phyloP scores from a whole-genome alignment of 2,888 invertebrate species.

The Adineta ricciae region DNA sequence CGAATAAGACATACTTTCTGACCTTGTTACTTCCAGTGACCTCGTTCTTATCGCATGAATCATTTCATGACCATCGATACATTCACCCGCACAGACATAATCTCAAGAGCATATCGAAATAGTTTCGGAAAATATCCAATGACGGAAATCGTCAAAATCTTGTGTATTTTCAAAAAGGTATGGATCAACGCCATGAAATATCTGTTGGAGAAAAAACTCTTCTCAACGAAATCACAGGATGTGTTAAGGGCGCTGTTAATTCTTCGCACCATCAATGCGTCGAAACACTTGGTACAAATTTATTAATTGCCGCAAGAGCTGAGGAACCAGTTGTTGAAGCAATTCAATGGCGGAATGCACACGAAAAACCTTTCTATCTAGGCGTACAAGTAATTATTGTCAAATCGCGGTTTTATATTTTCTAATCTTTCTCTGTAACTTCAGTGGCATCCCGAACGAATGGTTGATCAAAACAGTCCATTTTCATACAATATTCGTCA shows the following conservation, averaged over 20 bases:
- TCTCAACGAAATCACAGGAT: background rate
- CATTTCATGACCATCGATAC: no score
- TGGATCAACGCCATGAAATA: conserved; percentile 17
- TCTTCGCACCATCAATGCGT: conserved; percentile 12
- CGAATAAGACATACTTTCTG: no score
- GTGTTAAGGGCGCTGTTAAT: conserved; percentile 11
- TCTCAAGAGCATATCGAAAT: no score
- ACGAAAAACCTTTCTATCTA: background rate
- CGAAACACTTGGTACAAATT: background rate
- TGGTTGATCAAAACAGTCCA: conserved; percentile 14
- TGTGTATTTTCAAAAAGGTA: background rate
- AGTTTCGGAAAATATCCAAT: background rate
- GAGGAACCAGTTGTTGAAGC: conserved; percentile 8
- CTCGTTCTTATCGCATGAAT: no score
- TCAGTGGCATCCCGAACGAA: conserved; percentile 20
- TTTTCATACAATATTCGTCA: conserved; percentile 17
- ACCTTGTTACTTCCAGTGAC: no score
- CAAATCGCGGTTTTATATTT: background rate
- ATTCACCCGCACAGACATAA: no score
- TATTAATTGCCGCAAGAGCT: background rate
- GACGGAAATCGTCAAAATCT: no score
- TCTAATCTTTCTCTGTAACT: background rate
- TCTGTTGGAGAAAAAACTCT: conserved; percentile 1
- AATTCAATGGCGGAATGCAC: background rate
- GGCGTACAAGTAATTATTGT: background rate